These are phyloP conservation scores for Vidua chalybeata DNA, from an alignment of 2,113 vertebrate species.

Conservation along the genomic window DNA sequence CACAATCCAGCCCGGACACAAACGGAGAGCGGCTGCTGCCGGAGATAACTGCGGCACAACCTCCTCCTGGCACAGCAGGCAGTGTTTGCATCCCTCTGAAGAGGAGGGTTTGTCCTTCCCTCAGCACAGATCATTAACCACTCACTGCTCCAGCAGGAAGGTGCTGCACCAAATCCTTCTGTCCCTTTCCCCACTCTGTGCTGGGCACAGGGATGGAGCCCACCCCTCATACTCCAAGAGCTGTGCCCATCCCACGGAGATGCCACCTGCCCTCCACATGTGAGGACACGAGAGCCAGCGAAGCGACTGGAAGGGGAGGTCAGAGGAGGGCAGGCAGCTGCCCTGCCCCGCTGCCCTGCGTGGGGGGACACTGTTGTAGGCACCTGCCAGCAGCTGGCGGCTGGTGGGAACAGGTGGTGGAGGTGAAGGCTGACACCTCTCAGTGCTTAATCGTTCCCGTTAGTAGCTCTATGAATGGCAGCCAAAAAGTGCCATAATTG, in stretches of 20 bases:
- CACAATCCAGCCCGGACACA: neutral
- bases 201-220: fast-evolving
- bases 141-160: neutral
- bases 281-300: fast-evolving
- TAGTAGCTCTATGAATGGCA: constrained; percentile 52
- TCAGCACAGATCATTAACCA: neutral
- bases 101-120: neutral
- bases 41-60: neutral
- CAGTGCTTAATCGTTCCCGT: constrained; percentile 27
- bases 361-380: neutral
- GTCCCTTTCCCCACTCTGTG: neutral
- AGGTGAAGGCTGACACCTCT: constrained; percentile 47
- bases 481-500: constrained; percentile 64
- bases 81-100: neutral
- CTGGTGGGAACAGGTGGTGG: constrained; percentile 47
- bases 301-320: fast-evolving
- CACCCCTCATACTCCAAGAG: neutral
- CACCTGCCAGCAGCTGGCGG: neutral
- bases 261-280: fast-evolving
- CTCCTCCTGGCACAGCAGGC: neutral
- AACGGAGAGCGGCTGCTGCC: neutral
- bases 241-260: neutral
- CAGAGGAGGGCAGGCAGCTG: neutral
- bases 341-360: fast-evolving
- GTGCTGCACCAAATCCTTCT: neutral